Evolutionary conservation across 2,797 vertebrate genomes (phyloP), one percentile per base, ranked within the genome.

Genomic region (Phoxinus dragarum): DNA sequence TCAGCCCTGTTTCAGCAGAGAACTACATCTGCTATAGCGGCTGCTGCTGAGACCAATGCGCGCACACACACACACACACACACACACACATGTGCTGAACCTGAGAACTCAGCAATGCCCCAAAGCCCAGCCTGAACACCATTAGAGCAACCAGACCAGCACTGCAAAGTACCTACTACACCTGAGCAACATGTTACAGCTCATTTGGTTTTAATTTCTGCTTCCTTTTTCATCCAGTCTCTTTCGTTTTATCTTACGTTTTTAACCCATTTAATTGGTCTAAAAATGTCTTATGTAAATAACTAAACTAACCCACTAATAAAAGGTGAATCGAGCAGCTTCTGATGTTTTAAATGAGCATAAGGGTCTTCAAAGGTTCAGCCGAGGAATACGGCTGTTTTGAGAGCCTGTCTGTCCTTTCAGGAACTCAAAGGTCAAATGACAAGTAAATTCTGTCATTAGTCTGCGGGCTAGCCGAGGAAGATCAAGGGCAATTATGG

Each of bases 381-480:
- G 14, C 1, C 42, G 40, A 79, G 27, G 40, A 77, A 54, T 66
- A 68, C 31, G 34, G 52, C 27, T 44, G 38, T 72, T 59, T 44
- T 40, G 42, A 80, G 76, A 78, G 66, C 64, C 36, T 6, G 14
- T 47, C 42, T 81, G 84, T 80, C 69, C 69, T 80, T 81, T 44
- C 69, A 74, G 44, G 31, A 80, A 74, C 77, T 74, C 68, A 85
- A 85, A 85, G 84, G 84, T 80, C 84, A 85, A 80, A 80, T 72
- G 76, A 85, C 76, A 72, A 85, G 76, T 64, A 23, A 14, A 79
- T 79, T 72, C 49, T 79, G 54, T 80, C 75, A 71, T 11, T 47
- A 56, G 59, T 72, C 82, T 71, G 27, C 66, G 27, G 59, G 77
- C 77, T 34, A 49, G 19, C 2, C 31, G 49, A 84, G 74, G 6